Evolutionary conservation across 2,888 invertebrate species (phyloP), one percentile per base, ranked within the genome.

Genomic region (Steinernema scapterisci): DNA sequence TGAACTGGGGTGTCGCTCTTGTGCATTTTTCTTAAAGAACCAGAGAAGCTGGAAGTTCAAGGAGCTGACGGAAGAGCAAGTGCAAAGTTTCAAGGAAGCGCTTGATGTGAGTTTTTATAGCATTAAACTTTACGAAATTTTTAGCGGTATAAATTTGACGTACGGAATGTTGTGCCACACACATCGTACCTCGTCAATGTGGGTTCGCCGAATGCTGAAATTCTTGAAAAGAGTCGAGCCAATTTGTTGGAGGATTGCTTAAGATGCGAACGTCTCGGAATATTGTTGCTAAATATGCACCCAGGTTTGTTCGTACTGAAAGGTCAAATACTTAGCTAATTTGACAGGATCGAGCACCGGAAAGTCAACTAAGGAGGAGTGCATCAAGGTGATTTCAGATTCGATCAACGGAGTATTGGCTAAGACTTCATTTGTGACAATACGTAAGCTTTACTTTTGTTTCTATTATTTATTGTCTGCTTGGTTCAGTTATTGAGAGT

Each of bases 181-280:
- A 90, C 89, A 0, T 89, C 89, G 0, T 90, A 90, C 78, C 82
- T 90, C 52, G 81, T 90, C 80, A 90, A 90, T 82, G 88, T 88
- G 74, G 90, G 89, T 5, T 88, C 89, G 2, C 88, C 89, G 1
- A 87, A 89, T 73, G 76, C 80, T 7, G 89, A 88, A 7, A 87
- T 83, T 7, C 81, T 89, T 72, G 76, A 81, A 54, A 85, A 83
- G 77, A 81, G 78, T 77, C 81, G 89, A 11, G 86, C 83, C 11
- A 84, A 86, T 16, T 82, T 90, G 71, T 76, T 89, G 19, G 89
- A 90, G 78, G 90, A 90, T 75, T 84, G 90, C 19, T 82, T 86
- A 77, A 81, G 89, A 27, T 89, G 89, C 81, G 89, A 90, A 77
- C 84, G 83, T 51, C 86, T 90, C 2, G 89, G 89, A 1, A 85